Conservation (phyloP, 1,140 invertebrate genomes). For the Heliconius hewitsoni region DNA sequence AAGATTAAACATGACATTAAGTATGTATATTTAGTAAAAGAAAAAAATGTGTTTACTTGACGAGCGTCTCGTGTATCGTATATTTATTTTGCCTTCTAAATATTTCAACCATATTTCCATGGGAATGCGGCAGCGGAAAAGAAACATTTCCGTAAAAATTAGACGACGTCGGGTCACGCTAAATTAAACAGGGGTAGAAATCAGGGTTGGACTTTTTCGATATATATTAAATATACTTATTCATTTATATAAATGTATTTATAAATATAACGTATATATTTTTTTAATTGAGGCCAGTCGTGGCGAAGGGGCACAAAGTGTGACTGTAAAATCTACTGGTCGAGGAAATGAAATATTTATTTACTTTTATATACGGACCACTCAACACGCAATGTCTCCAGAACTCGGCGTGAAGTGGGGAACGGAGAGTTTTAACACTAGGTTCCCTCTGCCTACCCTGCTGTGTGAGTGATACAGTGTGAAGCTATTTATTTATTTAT, state of each 20-base stretch:
- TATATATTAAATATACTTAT: slow-evolving; percentile 1
- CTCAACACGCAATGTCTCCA: no score
- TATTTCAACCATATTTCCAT: slow-evolving; percentile 29
- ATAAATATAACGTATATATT: no score
- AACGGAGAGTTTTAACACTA: no score
- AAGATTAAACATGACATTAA: neutral
- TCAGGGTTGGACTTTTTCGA: slow-evolving; percentile 43
- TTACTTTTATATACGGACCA: no score
- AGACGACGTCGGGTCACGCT: slow-evolving; percentile 57
- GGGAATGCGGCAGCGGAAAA: slow-evolving; percentile 49
- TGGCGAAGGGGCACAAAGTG: no score
- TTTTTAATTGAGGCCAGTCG: no score
- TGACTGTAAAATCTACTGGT: no score
- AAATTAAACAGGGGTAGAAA: slow-evolving; percentile 53
- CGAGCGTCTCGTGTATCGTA: neutral
- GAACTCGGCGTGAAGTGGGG: no score
- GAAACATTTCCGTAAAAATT: slow-evolving; percentile 69
- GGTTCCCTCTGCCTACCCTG: no score
- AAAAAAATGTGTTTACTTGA: neutral
- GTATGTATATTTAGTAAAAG: neutral
- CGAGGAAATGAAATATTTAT: no score
- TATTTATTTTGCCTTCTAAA: slow-evolving; percentile 12
- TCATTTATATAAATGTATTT: neutral
- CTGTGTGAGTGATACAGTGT: no score
- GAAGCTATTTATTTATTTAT: no score